Percentiles rank a stretch among this genome's conserved stretches.
Conservation (phyloP, 2,888 invertebrate genomes). For the Eupeodes luniger region DNA sequence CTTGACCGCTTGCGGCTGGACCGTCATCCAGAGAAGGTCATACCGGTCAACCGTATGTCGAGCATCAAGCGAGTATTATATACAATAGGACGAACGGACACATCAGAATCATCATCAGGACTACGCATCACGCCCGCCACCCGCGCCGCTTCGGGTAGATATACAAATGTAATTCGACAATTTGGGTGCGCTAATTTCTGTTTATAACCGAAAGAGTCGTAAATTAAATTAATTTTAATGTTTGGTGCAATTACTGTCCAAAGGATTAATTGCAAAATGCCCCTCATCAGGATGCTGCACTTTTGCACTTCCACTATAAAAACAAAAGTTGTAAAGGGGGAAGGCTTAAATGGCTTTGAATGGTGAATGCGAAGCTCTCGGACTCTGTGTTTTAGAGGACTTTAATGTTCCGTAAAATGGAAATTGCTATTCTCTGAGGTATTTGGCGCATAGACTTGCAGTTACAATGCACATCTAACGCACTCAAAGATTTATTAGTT, state of each 20-base stretch:
- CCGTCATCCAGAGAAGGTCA: constrained; percentile 52
- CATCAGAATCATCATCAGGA: not conserved
- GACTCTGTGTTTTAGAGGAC: constrained; percentile 29
- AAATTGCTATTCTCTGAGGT: constrained; percentile 54
- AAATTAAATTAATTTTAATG: constrained; percentile 76
- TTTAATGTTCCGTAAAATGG: constrained; percentile 72
- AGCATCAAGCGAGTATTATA: not conserved
- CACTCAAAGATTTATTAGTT: constrained; percentile 51
- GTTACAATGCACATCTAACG: constrained; percentile 18
- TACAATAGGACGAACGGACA: not conserved
- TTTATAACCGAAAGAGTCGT: constrained; percentile 68
- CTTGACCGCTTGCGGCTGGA: constrained; percentile 69
- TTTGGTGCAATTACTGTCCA: constrained; percentile 72
- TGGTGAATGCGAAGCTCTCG: constrained; percentile 18
- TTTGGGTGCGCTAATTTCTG: constrained; percentile 65
- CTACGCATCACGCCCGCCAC: too few species aligned
- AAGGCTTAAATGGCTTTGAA: not conserved
- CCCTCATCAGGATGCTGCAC: constrained; percentile 1
- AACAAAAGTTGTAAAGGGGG: not conserved
- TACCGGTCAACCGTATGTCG: constrained; percentile 3
- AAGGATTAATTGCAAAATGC: constrained; percentile 69
- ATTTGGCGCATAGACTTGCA: constrained; percentile 7
- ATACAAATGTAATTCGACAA: constrained; percentile 40
- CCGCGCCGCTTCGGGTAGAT: not conserved
- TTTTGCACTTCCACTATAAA: constrained; percentile 25